Base-by-base conservation (phyloP, 2,797 vertebrate species). In the Sebastes jordani region DNA sequence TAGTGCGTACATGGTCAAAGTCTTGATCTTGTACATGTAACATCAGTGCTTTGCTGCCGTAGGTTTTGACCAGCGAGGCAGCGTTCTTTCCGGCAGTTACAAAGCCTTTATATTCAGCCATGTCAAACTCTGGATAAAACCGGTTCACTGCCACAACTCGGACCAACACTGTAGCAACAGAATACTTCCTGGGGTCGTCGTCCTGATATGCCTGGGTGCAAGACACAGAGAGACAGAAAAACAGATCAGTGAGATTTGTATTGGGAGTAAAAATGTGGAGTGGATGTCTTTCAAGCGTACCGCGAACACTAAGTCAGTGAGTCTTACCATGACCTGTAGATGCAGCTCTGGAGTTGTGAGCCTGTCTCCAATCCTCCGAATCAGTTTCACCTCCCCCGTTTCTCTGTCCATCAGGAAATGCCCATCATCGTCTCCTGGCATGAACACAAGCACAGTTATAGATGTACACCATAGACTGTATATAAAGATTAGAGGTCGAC, bases 111-210 rank as follows among this genome's bases (percentile, higher is more conserved):
- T 96, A 96, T 42, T 89, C 82, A 23, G 86, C 34, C 55, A 25
- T 87, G 56, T 88, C 87, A 64, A 97, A 97, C 74, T 83, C 85
- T 0, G 96, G 96, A 2, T 88, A 34, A 82, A 96, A 95, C 11
- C 36, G 87, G 80, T 97, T 97, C 67, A 87, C 80, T 5, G 96
- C 93, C 78, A 96, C 66, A 78, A 97, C 82, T 54, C 80, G 83
- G 71, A 97, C 93, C 54, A 94, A 62, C 25, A 92, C 96, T 36
- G 95, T 93, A 1, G 96, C 93, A 73, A 97, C 90, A 4, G 94
- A 90, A 54, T 95, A 97, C 79, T 97, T 97, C 85, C 92, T 95
- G 75, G 93, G 94, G 71, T 97, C 97, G 3, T 97, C 86, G 20
- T 94, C 92, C 80, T 97, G 96, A 66, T 93, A 95, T 3, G 96